phyloP scores from a whole-genome alignment of 2,888 invertebrate species.

The Limenitis arthemis region DNA sequence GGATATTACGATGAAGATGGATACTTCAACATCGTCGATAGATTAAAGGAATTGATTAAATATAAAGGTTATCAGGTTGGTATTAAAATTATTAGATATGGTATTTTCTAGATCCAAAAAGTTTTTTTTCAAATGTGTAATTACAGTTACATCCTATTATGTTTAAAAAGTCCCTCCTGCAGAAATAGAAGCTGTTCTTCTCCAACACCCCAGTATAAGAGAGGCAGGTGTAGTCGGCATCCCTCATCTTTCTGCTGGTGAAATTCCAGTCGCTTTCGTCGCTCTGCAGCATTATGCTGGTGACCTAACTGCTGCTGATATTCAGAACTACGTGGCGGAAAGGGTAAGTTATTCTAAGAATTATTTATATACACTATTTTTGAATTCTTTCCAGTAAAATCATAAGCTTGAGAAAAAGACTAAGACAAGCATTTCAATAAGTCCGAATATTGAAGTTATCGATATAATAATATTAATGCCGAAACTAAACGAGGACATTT shows the following conservation, averaged over 20 bases:
- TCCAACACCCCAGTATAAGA: conserved; percentile 77
- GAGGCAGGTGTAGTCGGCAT: conserved; percentile 88
- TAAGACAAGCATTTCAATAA: too few species aligned
- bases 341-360: conserved; percentile 42
- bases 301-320: conserved; percentile 57
- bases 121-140: too few species aligned
- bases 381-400: too few species aligned
- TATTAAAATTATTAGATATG: background rate
- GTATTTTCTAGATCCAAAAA: too few species aligned
- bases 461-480: too few species aligned
- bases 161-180: conserved; percentile 90
- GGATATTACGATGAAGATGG: conserved; percentile 53
- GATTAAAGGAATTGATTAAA: conserved; percentile 57
- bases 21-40: conserved; percentile 47
- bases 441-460: too few species aligned
- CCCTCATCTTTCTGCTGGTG: conserved; percentile 78
- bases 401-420: too few species aligned
- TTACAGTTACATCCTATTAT: too few species aligned
- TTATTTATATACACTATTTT: background rate
- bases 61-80: conserved; percentile 56
- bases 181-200: conserved; percentile 86
- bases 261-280: conserved; percentile 82
- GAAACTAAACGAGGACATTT: too few species aligned
- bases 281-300: conserved; percentile 62
- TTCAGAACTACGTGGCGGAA: conserved; percentile 70